Evolutionary conservation across 2,888 invertebrate genomes (phyloP).

Genomic region (Stenchaetothrips biformis): DNA sequence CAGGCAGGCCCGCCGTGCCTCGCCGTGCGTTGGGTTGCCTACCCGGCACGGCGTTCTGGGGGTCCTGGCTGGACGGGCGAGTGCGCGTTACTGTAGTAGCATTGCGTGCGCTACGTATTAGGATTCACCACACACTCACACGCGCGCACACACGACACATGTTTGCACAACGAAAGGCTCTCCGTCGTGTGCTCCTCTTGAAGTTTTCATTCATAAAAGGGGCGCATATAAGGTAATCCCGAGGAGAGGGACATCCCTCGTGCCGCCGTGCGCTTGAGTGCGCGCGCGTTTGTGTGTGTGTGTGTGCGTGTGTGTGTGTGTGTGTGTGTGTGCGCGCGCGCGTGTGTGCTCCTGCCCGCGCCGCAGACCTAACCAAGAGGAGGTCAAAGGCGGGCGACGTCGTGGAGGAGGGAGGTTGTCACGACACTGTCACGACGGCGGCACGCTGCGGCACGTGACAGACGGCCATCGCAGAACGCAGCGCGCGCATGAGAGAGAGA

Average conservation of each 20-base stretch:
- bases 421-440: background rate
- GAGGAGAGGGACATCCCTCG: background rate
- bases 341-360: background rate
- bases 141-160: too few relatives aligned
- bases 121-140: too few relatives aligned
- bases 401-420: background rate
- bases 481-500: background rate
- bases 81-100: too few relatives aligned
- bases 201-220: background rate
- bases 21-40: background rate
- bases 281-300: background rate
- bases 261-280: too few relatives aligned
- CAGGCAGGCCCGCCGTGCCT: background rate
- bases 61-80: too few relatives aligned
- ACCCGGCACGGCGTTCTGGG: background rate
- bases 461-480: background rate
- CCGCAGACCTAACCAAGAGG: background rate
- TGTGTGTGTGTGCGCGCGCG: background rate
- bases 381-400: background rate
- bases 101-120: too few relatives aligned
- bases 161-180: too few relatives aligned
- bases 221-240: constrained; percentile 1
- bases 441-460: background rate
- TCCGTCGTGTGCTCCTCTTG: too few relatives aligned
- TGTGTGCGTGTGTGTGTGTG: background rate